These are phyloP conservation scores for Cuniculus paca DNA, from an alignment of 2,797 vertebrate species.

Conservation along the genomic window DNA sequence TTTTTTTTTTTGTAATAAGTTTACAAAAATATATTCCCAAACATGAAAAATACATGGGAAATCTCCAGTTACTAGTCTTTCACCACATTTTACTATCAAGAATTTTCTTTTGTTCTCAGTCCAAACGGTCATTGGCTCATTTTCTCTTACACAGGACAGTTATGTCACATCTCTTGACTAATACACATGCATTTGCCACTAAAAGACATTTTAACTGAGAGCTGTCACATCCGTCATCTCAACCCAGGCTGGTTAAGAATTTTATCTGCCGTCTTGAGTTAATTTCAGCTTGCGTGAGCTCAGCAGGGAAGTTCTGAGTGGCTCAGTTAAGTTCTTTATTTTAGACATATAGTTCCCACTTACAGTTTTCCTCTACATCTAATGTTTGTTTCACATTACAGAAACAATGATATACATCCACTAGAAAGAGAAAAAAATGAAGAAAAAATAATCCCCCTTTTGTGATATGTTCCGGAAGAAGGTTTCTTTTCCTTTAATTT, in stretches of 20 bases:
- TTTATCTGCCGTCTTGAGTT: slow-evolving; percentile 93
- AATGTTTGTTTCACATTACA: slow-evolving; percentile 87
- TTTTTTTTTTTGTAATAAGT: slow-evolving; percentile 52
- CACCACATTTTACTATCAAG: slow-evolving; percentile 66
- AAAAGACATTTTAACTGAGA: slow-evolving; percentile 93
- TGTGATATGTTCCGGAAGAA: slow-evolving; percentile 80
- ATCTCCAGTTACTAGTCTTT: slow-evolving; percentile 31
- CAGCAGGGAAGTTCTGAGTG: slow-evolving; percentile 92
- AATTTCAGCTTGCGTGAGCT: slow-evolving; percentile 92
- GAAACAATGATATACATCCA: slow-evolving; percentile 84
- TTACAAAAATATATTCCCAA: slow-evolving; percentile 1
- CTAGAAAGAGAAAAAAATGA: slow-evolving; percentile 65
- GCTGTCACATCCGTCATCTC: slow-evolving; percentile 92
- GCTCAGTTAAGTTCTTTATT: slow-evolving; percentile 90
- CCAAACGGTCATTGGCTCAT: slow-evolving; percentile 91
- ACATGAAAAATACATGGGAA: not conserved
- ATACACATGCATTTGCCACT: slow-evolving; percentile 91
- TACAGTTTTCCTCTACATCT: slow-evolving; percentile 85
- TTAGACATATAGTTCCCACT: slow-evolving; percentile 85
- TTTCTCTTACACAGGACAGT: slow-evolving; percentile 87
- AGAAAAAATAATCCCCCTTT: slow-evolving; percentile 77
- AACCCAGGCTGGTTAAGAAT: slow-evolving; percentile 91
- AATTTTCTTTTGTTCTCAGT: slow-evolving; percentile 90
- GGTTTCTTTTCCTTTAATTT: slow-evolving; percentile 57
- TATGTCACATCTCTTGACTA: slow-evolving; percentile 91